A percentile compares a stretch with the other conserved stretches of the same genome.
These are phyloP conservation scores for Enteromius radiatus DNA, from an alignment of 2,797 vertebrate species.

Conservation along the genomic window DNA sequence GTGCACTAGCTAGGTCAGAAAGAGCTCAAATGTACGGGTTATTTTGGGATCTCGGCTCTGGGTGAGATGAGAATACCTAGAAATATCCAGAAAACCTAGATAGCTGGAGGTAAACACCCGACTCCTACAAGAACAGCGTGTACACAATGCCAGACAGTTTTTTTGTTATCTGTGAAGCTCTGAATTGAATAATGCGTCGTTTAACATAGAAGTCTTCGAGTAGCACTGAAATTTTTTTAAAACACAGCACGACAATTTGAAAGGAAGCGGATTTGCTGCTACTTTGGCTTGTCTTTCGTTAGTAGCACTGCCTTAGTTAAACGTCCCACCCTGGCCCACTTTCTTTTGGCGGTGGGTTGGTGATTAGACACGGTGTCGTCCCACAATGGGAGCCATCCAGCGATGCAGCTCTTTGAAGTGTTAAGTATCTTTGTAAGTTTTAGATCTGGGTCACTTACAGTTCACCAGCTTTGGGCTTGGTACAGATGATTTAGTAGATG, in stretches of 20 bases:
- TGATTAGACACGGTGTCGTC: conserved; percentile 42
- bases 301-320: conserved; percentile 50
- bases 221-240: too few species aligned
- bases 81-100: conserved; percentile 22
- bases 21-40: not conserved
- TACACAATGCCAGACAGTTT: not conserved
- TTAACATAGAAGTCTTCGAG: not conserved
- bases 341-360: conserved; percentile 40
- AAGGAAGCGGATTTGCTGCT: not conserved
- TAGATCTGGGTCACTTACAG: conserved; percentile 35
- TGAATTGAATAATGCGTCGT: not conserved
- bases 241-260: too few species aligned
- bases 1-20: not conserved
- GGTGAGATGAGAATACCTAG: not conserved
- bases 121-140: not conserved
- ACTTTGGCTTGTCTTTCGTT: not conserved
- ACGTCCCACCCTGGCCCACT: conserved; percentile 53
- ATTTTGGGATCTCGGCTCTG: not conserved
- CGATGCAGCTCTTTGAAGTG: conserved; percentile 34
- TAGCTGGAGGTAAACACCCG: conserved; percentile 1
- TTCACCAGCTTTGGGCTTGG: not conserved
- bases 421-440: conserved; percentile 7
- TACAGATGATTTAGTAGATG: not conserved
- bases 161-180: not conserved
- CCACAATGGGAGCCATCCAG: conserved; percentile 40